Evolutionary conservation across 2,797 vertebrate species (phyloP), one percentile per base, ranked within the genome.

Genomic region (Thamnophis elegans): DNA sequence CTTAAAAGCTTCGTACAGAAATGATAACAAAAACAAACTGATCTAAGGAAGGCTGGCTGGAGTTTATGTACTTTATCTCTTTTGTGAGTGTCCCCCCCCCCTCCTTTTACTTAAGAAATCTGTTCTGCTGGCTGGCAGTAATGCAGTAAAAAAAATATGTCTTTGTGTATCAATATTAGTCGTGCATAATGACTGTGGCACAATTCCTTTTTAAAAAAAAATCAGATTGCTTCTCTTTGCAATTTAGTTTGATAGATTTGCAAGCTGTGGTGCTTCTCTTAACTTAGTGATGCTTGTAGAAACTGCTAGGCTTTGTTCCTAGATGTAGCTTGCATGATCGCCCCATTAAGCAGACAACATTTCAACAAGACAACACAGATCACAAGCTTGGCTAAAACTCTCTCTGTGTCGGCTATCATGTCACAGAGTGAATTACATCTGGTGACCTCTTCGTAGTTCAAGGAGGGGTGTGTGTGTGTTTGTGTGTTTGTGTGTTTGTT

Each of bases 271-370:
- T 97, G 98, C 97, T 97, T 97, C 97, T 92, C 95, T 85, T 96
- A 98, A 98, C 98, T 98, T 98, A 97, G 97, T 97, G 96, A 97
- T 85, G 94, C 97, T 98, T 97, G 97, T 98, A 98, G 98, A 97
- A 97, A 98, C 93, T 97, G 97, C 97, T 97, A 96, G 97, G 98
- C 98, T 99, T 99, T 99, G 99, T 99, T 98, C 98, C 98, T 98
- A 97, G 96, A 97, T 98, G 98, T 98, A 98, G 98, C 98, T 98
- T 98, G 98, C 98, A 98, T 99, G 98, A 99, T 98, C 98, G 98
- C 98, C 98, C 98, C 99, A 99, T 99, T 99, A 99, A 98, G 98
- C 98, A 99, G 98, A 98, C 98, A 97, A 98, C 98, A 97, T 98
- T 98, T 99, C 98, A 98, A 98, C 97, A 97, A 82, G 98, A 98